Base-by-base conservation (phyloP, 2,888 invertebrate genomes). In the Agonopterix arenella region DNA sequence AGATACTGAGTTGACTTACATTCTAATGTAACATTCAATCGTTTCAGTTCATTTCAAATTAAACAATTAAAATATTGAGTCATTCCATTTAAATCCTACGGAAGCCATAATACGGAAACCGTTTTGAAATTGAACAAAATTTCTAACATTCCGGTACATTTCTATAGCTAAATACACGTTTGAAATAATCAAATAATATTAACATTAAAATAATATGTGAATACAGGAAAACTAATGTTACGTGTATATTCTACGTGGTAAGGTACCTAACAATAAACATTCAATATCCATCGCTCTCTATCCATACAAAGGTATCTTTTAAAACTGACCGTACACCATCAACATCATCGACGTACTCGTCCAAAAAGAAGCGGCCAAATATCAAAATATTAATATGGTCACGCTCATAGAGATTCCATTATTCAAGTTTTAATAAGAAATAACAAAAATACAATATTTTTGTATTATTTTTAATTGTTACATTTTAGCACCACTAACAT, bases 181-280 rank as follows among this genome's bases (percentile, higher is more conserved):
- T 69, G 62, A 76, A 76, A 76, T 78, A 77, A 76, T 18, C 18
- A 4, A 18, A 18, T 18, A 18, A 18, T 18, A 18, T 18, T 72
- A 77, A 71, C 60, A 71, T 72, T 70, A 76, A 62, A 70, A n/a
- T 18, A 18, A 69, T 61, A 67, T 67, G 66, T 62, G 59, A 64
- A 64, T 62, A 65, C 61, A 50, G 56, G 61, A 59, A 67, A 68
- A 67, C 69, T 67, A 73, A 63, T 54, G 57, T 55, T 66, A 71
- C 62, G 62, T 54, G 52, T 56, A 64, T 73, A 60, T 71, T 78
- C 78, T 52, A 57, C 76, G 73, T 78, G 82, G 80, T 82, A 81
- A 80, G 76, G 73, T 70, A 62, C 64, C 72, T 64, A 65, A 59
- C 57, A 64, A 55, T 55, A 57, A 45, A 13, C n/a, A 45, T 28